These are phyloP conservation scores for Hymenochirus boettgeri DNA, from an alignment of 2,113 vertebrate genomes.

Conservation along the genomic window DNA sequence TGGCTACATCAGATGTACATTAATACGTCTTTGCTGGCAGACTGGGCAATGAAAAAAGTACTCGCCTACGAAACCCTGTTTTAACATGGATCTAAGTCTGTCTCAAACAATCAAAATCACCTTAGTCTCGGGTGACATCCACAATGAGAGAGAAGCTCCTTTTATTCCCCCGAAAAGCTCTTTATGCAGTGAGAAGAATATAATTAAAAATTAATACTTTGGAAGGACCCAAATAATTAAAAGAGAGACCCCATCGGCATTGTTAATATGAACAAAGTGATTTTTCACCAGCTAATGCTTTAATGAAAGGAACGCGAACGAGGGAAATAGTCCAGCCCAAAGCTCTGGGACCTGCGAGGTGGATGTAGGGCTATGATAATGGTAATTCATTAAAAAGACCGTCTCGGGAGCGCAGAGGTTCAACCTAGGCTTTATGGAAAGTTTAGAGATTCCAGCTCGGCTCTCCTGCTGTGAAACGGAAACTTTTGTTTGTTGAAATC, in stretches of 20 bases:
- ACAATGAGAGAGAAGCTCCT: constrained; percentile 21
- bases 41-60: too few relatives aligned
- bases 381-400: constrained; percentile 20
- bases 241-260: constrained; percentile 41
- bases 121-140: constrained; percentile 8
- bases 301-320: constrained; percentile 31
- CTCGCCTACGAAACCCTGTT: too few relatives aligned
- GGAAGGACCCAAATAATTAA: constrained; percentile 41
- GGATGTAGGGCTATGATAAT: constrained; percentile 23
- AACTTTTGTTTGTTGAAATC: background rate
- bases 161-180: constrained; percentile 31
- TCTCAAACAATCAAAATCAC: constrained; percentile 17
- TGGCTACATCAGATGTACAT: too few relatives aligned
- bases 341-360: constrained; percentile 23
- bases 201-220: constrained; percentile 42
- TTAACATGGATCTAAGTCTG: background rate
- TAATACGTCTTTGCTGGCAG: too few relatives aligned
- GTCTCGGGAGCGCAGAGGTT: constrained; percentile 11
- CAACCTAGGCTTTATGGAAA: constrained; percentile 1
- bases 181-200: constrained; percentile 32
- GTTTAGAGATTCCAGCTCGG: too few relatives aligned
- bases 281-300: constrained; percentile 39
- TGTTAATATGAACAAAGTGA: constrained; percentile 43
- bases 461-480: background rate
- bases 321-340: constrained; percentile 15